A percentile compares a stretch with the other conserved stretches of the same genome.
These are phyloP conservation scores for Metallyticus violacea DNA, from an alignment of 2,888 invertebrate species.

Conservation along the genomic window DNA sequence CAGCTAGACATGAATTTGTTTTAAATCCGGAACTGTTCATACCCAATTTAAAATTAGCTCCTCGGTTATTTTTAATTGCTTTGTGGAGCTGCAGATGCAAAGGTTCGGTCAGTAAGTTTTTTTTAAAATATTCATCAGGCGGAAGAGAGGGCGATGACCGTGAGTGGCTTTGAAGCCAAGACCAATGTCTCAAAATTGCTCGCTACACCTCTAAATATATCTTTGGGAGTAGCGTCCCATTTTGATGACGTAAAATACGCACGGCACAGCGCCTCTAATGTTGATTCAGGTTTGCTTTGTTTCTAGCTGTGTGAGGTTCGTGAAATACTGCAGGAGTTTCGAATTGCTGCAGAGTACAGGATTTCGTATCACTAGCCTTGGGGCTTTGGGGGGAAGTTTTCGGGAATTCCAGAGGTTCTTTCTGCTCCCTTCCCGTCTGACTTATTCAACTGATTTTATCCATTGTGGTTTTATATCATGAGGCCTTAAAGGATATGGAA, in stretches of 20 bases:
- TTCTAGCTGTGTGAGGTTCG: neutral
- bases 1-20: neutral
- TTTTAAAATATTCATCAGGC: neutral
- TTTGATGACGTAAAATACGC: neutral
- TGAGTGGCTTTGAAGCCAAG: neutral
- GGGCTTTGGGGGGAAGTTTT: too few species aligned
- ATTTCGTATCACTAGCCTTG: too few species aligned
- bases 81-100: neutral
- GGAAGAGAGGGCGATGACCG: neutral
- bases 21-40: neutral
- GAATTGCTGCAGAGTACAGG: too few species aligned
- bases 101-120: neutral
- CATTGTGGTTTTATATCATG: too few species aligned
- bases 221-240: conserved; percentile 6
- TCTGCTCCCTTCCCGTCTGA: too few species aligned
- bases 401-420: too few species aligned
- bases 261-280: neutral
- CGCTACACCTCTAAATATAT: neutral
- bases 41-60: neutral
- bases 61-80: neutral
- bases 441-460: too few species aligned
- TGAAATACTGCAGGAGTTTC: neutral
- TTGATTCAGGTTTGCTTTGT: neutral
- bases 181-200: neutral
- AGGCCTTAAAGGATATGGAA: too few species aligned